Base-by-base conservation (phyloP, 2,797 vertebrate genomes). In the Nyctalus aviator region DNA sequence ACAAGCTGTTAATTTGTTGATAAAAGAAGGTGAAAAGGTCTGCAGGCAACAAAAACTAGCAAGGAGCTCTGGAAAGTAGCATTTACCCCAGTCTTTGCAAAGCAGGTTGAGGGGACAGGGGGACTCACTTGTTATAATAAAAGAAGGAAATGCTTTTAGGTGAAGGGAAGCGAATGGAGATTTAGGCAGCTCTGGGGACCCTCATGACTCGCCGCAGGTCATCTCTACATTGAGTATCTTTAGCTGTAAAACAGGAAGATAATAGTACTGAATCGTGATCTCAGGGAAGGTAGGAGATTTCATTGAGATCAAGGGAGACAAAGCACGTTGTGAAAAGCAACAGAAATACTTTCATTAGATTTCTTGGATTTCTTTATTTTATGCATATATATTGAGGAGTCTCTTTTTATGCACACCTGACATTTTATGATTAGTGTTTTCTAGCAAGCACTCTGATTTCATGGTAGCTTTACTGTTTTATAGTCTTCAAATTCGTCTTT, bases 1-100 rank as follows among this genome's bases (percentile, higher is more conserved):
- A 84, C 84, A 91, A 72, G 75, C 83, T 94, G 91, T 86, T 97
- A 62, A 86, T 96, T 89, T 81, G 78, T 81, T 55, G 93, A 82
- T 77, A 69, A 86, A 92, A 68, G 48, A 76, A 79, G 50, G 72
- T n/a, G 72, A 48, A 48, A 92, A 89, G 78, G 53, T 50, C n/a
- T 84, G 7, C 14, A 75, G 76, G 87, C 73, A 46, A 46, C 41
- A 87, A 82, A 85, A 48, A 71, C 18, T 32, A 76, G 79, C 66
- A 50, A 91, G 50, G 27, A 73, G 32, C 55, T 44, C 53, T 68
- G 76, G 62, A 92, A 84, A 30, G 55, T 46, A 84, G 35, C 3
- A 37, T 12, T 87, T 88, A 68, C n/a, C 41, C 27, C 68, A n/a
- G 20, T 72, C 53, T 81, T 69, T 88, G 32, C 66, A 71, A 88